A percentile compares a stretch with the other conserved stretches of the same genome.
These are phyloP conservation scores for Meloe dianella DNA, from an alignment of 2,888 invertebrate species.

Conservation along the genomic window DNA sequence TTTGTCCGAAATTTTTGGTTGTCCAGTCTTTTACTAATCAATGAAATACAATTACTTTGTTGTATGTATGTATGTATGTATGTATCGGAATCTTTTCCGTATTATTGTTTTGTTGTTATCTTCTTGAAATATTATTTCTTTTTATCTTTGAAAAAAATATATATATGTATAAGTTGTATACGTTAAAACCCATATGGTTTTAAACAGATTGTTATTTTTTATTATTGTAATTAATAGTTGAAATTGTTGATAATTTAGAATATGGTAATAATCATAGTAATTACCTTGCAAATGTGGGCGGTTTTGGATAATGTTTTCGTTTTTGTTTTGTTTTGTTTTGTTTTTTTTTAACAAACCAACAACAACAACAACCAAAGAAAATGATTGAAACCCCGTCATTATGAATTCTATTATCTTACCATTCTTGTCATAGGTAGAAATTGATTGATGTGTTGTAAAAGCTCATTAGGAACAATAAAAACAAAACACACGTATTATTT, in stretches of 20 bases:
- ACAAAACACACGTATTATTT: no score
- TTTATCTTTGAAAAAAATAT: no score
- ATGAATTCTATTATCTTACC: slow-evolving; percentile 9
- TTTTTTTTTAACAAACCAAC: not conserved
- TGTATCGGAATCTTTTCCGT: no score
- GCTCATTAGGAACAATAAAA: not conserved
- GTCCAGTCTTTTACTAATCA: no score
- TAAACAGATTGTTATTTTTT: not conserved
- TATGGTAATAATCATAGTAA: slow-evolving; percentile 9
- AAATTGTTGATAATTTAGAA: slow-evolving; percentile 8
- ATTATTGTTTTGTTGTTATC: no score
- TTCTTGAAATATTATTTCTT: no score
- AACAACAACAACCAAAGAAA: no score
- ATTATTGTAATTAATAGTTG: not conserved
- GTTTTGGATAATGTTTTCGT: slow-evolving; percentile 6
- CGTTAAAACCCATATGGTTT: not conserved
- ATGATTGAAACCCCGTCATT: not conserved
- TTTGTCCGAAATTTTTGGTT: no score
- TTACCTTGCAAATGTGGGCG: slow-evolving; percentile 8
- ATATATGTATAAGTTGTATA: no score
- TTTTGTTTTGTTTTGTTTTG: not conserved
- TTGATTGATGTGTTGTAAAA: slow-evolving; percentile 4
- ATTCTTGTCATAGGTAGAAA: not conserved
- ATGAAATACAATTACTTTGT: no score
- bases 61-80: no score